A percentile compares a stretch with the other conserved stretches of the same genome.
phyloP scores from a whole-genome alignment of 2,888 invertebrate genomes.

The Atrina japonica region DNA sequence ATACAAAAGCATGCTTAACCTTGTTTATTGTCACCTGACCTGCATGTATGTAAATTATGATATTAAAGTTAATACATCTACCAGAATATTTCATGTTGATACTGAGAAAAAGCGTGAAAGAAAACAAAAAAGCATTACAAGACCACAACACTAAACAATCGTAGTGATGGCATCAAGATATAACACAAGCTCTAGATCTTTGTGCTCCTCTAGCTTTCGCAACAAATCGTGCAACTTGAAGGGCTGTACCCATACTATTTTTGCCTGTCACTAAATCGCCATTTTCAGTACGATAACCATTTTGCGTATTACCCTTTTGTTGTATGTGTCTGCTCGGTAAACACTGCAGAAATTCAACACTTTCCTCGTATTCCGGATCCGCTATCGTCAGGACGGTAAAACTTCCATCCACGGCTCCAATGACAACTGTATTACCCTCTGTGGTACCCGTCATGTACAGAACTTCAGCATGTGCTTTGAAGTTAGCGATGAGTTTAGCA shows the following conservation, averaged over 20 bases:
- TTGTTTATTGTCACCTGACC: too few species aligned
- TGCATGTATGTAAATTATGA: too few species aligned
- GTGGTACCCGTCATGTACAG: conserved; percentile 74
- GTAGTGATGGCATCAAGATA: conserved; percentile 54
- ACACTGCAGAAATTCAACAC: conserved; percentile 68
- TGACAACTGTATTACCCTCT: conserved; percentile 82
- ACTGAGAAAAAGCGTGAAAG: too few species aligned
- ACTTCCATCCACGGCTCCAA: conserved; percentile 96
- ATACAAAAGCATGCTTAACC: too few species aligned
- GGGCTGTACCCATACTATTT: conserved; percentile 71
- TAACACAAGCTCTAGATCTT: conserved; percentile 73
- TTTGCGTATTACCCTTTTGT: conserved; percentile 52
- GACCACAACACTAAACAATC: conserved; percentile 17
- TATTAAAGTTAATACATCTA: too few species aligned
- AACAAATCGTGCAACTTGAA: conserved; percentile 77
- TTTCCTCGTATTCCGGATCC: conserved; percentile 82
- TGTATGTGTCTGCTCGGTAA: conserved; percentile 70
- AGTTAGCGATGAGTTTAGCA: conserved; percentile 95
- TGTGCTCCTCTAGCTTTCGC: conserved; percentile 75
- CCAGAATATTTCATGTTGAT: too few species aligned
- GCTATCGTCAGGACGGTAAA: conserved; percentile 92
- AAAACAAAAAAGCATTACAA: too few species aligned
- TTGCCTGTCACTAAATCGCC: conserved; percentile 64
- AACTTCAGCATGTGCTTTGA: conserved; percentile 78
- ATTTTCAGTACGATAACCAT: conserved; percentile 45